Percentiles rank a stretch among this genome's conserved stretches.
phyloP scores from a whole-genome alignment of 2,113 vertebrate genomes.

The Rafetus swinhoei region DNA sequence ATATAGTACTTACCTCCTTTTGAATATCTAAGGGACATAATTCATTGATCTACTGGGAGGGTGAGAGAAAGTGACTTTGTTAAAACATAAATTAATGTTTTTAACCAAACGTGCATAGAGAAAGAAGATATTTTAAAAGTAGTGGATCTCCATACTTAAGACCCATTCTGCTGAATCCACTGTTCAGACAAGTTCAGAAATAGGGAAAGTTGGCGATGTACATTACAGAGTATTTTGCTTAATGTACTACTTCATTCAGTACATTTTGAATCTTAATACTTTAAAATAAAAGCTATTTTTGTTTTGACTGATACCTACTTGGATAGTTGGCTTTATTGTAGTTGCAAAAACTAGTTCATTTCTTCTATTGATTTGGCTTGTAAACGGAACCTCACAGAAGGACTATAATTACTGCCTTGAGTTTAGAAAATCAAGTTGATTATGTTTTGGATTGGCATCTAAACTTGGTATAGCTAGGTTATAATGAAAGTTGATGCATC shows the following conservation, averaged over 20 bases:
- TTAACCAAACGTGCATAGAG: conserved; percentile 35
- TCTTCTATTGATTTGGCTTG: conserved; percentile 31
- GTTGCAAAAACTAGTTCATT: conserved; percentile 11
- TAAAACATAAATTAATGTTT: background rate
- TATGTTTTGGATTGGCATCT: background rate
- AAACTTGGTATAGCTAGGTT: background rate
- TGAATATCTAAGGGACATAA: background rate
- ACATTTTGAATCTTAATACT: background rate
- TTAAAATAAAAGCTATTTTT: conserved; percentile 5
- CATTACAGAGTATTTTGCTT: conserved; percentile 9
- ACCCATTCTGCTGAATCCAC: conserved; percentile 16
- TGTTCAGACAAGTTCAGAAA: conserved; percentile 19
- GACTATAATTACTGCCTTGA: conserved; percentile 22
- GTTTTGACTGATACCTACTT: conserved; percentile 10
- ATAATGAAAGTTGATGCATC: background rate
- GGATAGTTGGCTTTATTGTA: conserved; percentile 28
- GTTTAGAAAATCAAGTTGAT: conserved; percentile 26
- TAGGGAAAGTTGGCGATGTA: background rate
- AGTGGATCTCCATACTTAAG: background rate
- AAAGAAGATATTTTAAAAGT: background rate
- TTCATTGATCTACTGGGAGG: background rate
- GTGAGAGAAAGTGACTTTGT: background rate
- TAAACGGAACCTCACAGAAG: conserved; percentile 44
- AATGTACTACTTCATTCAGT: background rate
- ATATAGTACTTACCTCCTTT: background rate